Evolutionary conservation across 2,113 vertebrate genomes (phyloP).

Genomic region (Brachionichthys hirsutus): DNA sequence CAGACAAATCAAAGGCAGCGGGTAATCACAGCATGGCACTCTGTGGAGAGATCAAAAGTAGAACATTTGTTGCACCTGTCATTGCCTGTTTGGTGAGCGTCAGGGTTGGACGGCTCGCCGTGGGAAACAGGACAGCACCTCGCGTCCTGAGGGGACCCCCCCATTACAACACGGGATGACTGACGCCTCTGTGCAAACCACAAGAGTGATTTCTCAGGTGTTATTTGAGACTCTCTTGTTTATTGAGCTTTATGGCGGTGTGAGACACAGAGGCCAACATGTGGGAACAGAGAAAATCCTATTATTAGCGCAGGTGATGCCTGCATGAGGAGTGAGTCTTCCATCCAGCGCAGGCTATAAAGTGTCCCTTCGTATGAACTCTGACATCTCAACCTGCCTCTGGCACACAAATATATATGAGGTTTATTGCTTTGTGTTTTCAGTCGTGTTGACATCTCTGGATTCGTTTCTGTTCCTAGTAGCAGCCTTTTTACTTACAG

Average conservation of each 20-base stretch:
- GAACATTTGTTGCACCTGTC: constrained; percentile 66
- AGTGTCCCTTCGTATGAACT: constrained; percentile 5
- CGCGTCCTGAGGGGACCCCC: constrained; percentile 10
- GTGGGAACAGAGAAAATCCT: background rate
- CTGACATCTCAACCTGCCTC: constrained; percentile 7
- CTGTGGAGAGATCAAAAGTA: constrained; percentile 72
- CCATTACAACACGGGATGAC: constrained; percentile 9
- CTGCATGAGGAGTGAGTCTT: constrained; percentile 10
- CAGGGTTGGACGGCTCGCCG: constrained; percentile 15
- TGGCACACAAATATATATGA: background rate
- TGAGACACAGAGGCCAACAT: constrained; percentile 6
- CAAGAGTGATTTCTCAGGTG: constrained; percentile 17
- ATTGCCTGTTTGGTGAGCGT: constrained; percentile 15
- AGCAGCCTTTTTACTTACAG: background rate
- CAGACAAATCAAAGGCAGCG: constrained; percentile 72
- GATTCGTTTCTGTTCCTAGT: background rate
- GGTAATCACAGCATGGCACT: constrained; percentile 61
- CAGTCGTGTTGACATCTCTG: background rate
- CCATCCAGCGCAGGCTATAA: constrained; percentile 16
- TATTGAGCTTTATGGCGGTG: background rate
- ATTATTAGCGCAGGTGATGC: constrained; percentile 25
- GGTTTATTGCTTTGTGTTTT: background rate
- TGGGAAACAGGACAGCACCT: constrained; percentile 21
- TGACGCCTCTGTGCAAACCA: constrained; percentile 6
- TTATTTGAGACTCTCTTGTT: constrained; percentile 9